Evolutionary conservation across 2,113 vertebrate species (phyloP), one percentile per base, ranked within the genome.

Genomic region (Protobothrops flavoviridis): DNA sequence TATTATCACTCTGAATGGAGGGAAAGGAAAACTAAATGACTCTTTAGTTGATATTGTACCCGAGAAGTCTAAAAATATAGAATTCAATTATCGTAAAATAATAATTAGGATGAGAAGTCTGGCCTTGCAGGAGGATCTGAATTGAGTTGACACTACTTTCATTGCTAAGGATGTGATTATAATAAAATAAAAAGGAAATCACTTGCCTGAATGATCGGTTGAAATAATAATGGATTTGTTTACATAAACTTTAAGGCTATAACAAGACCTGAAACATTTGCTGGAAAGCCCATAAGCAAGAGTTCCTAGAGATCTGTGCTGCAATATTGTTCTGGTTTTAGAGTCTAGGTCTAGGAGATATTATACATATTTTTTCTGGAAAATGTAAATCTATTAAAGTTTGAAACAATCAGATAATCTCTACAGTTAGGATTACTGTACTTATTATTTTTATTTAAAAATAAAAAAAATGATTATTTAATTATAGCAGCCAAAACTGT

Each of bases 251-350:
- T 88, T 88, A 88, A 55, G 3, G 11, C n/a, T 23, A 57, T 91
- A 95, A 95, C 94, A 94, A 87, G 89, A 92, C 92, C 50, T 90
- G 85, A 74, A 94, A 91, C 69, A 33, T 61, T 64, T 91, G 39
- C 86, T 92, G n/a, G 91, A 64, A 56, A 15, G 85, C 33, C n/a
- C 95, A 90, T 29, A 89, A 17, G 3, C n/a, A 15, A 64, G 87
- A 95, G 56, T 33, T 48, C 61, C 26, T 52, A 26, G n/a, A 2
- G 64, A 21, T 43, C n/a, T 56, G 33, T 24, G 21, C 1, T 74
- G n/a, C 13, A 74, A 74, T 74, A 74, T 74, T 74, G 4, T 74
- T 74, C 64, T 33, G 29, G n/a, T 74, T 33, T 74, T 74, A 33
- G 13, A 74, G n/a, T n/a, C 61, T 74, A 61, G 48, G 48, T 50